Percentiles rank a stretch among this genome's conserved stretches.
phyloP scores from a whole-genome alignment of 2,797 vertebrate species.

The Poeciliopsis presidionis region DNA sequence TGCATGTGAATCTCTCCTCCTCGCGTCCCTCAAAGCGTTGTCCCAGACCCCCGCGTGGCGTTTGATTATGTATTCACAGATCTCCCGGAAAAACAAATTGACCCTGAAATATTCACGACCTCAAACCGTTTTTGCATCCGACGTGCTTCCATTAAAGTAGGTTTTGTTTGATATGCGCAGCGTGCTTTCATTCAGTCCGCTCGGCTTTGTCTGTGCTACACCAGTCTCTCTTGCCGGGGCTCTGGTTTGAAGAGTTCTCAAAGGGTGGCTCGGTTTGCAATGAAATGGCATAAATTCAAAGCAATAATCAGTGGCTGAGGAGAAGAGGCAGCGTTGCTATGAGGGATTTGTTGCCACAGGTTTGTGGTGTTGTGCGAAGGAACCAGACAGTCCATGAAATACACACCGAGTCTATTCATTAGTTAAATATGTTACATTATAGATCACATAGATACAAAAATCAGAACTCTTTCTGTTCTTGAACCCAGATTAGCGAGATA shows the following conservation, averaged over 20 bases:
- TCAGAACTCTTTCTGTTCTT: neutral
- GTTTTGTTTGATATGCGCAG: conserved; percentile 65
- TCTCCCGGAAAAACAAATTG: conserved; percentile 14
- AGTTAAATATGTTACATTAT: neutral
- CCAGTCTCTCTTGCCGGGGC: conserved; percentile 31
- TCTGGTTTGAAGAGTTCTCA: conserved; percentile 59
- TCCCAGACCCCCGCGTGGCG: conserved; percentile 17
- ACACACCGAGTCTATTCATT: neutral
- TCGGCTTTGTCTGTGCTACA: conserved; percentile 41
- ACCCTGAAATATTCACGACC: conserved; percentile 21
- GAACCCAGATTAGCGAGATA: neutral
- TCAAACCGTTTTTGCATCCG: conserved; percentile 13
- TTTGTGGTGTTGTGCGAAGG: conserved; percentile 19
- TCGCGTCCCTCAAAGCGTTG: conserved; percentile 5
- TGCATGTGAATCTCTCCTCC: conserved; percentile 77
- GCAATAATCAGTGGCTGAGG: conserved; percentile 63
- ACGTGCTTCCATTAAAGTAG: conserved; percentile 33
- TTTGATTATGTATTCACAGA: conserved; percentile 13
- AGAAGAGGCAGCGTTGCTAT: conserved; percentile 58
- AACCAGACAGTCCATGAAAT: neutral
- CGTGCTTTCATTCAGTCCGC: conserved; percentile 48
- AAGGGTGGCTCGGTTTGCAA: conserved; percentile 57
- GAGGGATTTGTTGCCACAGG: conserved; percentile 32
- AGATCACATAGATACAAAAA: neutral
- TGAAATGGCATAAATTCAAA: conserved; percentile 71